Evolutionary conservation across 2,888 invertebrate species (phyloP).

Genomic region (Rhamnusium bicolor): DNA sequence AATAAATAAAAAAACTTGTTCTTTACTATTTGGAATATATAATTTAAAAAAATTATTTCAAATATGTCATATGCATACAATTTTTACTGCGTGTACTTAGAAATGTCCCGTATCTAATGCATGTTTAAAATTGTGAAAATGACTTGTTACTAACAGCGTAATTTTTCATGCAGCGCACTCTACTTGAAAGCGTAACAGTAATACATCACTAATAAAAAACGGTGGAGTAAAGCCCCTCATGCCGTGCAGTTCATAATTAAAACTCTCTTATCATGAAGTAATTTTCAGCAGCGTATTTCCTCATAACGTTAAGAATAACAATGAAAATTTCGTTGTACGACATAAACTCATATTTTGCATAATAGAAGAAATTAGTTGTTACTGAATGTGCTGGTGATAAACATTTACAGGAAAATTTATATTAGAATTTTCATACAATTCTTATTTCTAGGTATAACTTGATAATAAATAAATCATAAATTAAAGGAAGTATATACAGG

Average conservation of each 20-base stretch:
- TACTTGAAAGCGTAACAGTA: background rate
- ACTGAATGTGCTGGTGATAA: background rate
- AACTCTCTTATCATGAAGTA: constrained; percentile 13
- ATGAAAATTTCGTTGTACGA: background rate
- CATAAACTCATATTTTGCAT: constrained; percentile 2
- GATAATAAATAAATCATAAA: no score
- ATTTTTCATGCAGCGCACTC: background rate
- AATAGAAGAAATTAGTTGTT: background rate
- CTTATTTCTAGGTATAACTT: no score
- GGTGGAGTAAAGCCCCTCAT: background rate
- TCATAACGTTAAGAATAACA: constrained; percentile 4
- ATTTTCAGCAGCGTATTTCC: constrained; percentile 10
- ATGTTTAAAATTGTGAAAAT: background rate
- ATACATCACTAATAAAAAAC: constrained; percentile 5
- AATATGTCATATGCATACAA: background rate
- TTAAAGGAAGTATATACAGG: no score
- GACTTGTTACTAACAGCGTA: background rate
- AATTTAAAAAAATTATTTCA: no score
- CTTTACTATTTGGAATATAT: no score
- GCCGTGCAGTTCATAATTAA: constrained; percentile 19
- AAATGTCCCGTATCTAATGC: background rate
- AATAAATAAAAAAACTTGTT: no score
- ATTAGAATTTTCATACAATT: no score
- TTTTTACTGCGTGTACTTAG: background rate
- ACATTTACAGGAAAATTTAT: background rate